Percentiles rank a stretch among this genome's conserved stretches.
phyloP scores from a whole-genome alignment of 2,113 vertebrate genomes.

The Rallus limicola region DNA sequence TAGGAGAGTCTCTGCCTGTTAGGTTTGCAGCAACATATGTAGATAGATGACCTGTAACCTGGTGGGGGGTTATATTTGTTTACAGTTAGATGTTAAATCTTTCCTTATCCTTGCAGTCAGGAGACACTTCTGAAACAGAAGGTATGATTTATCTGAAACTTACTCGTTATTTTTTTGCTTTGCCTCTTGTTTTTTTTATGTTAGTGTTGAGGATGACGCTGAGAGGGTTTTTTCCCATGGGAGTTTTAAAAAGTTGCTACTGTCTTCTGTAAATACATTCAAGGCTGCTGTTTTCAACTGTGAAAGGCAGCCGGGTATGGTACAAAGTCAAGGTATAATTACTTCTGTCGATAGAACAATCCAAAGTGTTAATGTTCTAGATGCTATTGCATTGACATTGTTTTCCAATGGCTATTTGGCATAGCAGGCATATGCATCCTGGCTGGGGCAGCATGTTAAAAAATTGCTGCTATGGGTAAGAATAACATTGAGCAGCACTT shows the following conservation, averaged over 20 bases:
- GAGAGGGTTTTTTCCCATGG: not conserved
- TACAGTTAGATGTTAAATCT: not conserved
- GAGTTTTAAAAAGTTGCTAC: not conserved
- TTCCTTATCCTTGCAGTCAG: not conserved
- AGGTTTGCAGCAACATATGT: slow-evolving; percentile 4
- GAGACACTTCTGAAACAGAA: not conserved
- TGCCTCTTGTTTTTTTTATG: not conserved
- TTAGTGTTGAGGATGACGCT: not conserved
- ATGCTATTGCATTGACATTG: not conserved
- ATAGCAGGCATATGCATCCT: not conserved
- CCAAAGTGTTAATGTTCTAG: not conserved
- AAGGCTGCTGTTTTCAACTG: not conserved
- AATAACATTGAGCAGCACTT: not conserved
- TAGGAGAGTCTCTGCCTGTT: slow-evolving; percentile 53
- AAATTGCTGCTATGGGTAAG: not conserved
- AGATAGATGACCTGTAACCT: not conserved
- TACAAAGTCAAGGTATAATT: not conserved
- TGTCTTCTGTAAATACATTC: not conserved
- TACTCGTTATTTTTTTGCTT: not conserved
- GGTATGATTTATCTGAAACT: not conserved
- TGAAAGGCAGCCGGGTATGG: not conserved
- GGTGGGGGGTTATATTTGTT: not conserved
- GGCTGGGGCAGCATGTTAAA: not conserved
- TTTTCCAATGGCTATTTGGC: not conserved
- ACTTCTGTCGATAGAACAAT: not conserved